A percentile compares a stretch with the other conserved stretches of the same genome.
Evolutionary conservation across 2,113 vertebrate species (phyloP).

Genomic region (Leucopternis melanops): DNA sequence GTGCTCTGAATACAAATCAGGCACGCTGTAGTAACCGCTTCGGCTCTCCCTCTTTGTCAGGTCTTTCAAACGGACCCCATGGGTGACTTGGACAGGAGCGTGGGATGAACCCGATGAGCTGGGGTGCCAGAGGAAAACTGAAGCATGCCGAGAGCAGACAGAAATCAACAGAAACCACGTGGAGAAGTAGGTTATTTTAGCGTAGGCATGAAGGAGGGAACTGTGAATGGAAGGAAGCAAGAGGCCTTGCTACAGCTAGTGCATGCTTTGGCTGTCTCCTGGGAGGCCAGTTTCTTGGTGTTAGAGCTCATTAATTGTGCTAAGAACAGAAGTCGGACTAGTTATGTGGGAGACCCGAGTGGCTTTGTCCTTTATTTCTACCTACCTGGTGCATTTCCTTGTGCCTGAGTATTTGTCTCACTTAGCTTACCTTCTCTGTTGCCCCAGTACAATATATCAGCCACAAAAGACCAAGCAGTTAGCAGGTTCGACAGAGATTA

Average conservation of each 20-base stretch:
- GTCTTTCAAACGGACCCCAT: accelerated
- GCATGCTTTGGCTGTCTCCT: neutral
- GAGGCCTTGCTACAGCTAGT: neutral
- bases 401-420: neutral
- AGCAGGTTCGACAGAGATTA: neutral
- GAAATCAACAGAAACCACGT: neutral
- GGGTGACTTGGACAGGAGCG: neutral
- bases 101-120: neutral
- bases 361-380: neutral
- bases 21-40: neutral
- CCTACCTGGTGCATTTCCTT: neutral
- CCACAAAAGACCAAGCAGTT: neutral
- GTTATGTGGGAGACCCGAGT: neutral
- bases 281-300: neutral
- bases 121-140: neutral
- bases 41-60: neutral
- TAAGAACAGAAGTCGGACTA: neutral
- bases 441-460: neutral
- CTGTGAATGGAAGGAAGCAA: neutral
- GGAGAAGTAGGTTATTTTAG: neutral
- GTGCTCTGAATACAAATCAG: neutral
- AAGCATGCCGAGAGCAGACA: neutral
- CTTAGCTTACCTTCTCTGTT: neutral
- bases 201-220: neutral
- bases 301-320: neutral